Evolutionary conservation across 2,888 invertebrate species (phyloP).

Genomic region (Cryptocephalus primarius): DNA sequence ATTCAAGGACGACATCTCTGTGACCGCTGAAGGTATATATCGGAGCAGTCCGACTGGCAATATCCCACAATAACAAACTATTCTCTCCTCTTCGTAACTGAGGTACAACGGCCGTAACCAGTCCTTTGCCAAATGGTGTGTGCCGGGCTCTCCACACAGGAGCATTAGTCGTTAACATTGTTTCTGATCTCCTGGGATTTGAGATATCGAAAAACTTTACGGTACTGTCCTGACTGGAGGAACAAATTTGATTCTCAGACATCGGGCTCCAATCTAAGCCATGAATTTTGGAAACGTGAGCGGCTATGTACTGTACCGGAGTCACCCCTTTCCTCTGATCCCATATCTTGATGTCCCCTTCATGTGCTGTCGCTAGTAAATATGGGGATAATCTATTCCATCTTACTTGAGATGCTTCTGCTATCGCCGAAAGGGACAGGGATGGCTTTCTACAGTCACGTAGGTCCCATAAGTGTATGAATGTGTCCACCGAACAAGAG

Average conservation of each 20-base stretch:
- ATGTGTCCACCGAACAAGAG: constrained; percentile 89
- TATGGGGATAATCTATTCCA: constrained; percentile 82
- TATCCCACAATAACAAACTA: constrained; percentile 68
- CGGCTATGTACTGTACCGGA: constrained; percentile 87
- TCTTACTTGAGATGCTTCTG: constrained; percentile 85
- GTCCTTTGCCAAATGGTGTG: constrained; percentile 83
- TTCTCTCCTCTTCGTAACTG: constrained; percentile 83
- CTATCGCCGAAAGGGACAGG: constrained; percentile 78
- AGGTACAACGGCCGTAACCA: constrained; percentile 86
- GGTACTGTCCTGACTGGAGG: constrained; percentile 90
- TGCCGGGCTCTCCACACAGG: constrained; percentile 79
- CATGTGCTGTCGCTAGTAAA: constrained; percentile 87
- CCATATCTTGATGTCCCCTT: constrained; percentile 93
- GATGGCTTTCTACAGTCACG: constrained; percentile 75
- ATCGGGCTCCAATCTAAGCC: constrained; percentile 91
- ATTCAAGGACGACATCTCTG: constrained; percentile 87
- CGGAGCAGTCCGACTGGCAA: constrained; percentile 57
- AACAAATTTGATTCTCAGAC: constrained; percentile 74
- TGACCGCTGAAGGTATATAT: constrained; percentile 77
- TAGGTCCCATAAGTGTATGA: constrained; percentile 88
- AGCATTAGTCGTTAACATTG: constrained; percentile 69
- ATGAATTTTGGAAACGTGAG: constrained; percentile 82
- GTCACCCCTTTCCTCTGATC: constrained; percentile 80
- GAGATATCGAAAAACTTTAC: constrained; percentile 90
- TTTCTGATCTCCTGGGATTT: constrained; percentile 75